Conservation (phyloP, 2,797 vertebrate species). For the Micropoecilia bifurca region DNA sequence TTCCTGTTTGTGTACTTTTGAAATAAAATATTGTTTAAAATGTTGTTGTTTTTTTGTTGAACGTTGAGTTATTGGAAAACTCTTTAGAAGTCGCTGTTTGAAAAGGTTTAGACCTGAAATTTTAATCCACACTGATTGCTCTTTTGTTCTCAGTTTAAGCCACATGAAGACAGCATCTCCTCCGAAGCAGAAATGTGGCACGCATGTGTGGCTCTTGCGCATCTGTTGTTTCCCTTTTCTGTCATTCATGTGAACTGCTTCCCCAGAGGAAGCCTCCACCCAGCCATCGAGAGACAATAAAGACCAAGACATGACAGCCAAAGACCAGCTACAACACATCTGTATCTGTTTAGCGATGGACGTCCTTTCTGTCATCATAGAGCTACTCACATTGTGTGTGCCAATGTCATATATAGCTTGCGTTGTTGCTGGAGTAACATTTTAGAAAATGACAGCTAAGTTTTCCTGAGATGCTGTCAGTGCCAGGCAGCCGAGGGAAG, state of each 20-base stretch:
- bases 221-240: constrained; percentile 51
- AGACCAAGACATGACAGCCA: constrained; percentile 50
- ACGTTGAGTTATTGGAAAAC: constrained; percentile 20
- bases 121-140: constrained; percentile 22
- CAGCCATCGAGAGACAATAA: constrained; percentile 58
- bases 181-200: constrained; percentile 44
- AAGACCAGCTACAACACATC: constrained; percentile 68
- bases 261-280: constrained; percentile 39
- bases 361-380: constrained; percentile 46
- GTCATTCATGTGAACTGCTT: constrained; percentile 47
- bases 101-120: constrained; percentile 27
- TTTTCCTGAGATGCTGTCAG: constrained; percentile 26
- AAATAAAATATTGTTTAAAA: constrained; percentile 95
- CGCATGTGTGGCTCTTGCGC: constrained; percentile 16
- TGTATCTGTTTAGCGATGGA: constrained; percentile 63
- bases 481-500: constrained; percentile 17
- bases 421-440: constrained; percentile 24
- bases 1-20: constrained; percentile 95
- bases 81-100: constrained; percentile 8
- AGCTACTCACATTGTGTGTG: background rate
- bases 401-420: constrained; percentile 19
- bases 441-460: constrained; percentile 11
- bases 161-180: constrained; percentile 43
- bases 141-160: constrained; percentile 40
- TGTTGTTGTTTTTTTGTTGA: constrained; percentile 13